Conservation (phyloP, 2,113 vertebrate species). For the Plestiodon gilberti region DNA sequence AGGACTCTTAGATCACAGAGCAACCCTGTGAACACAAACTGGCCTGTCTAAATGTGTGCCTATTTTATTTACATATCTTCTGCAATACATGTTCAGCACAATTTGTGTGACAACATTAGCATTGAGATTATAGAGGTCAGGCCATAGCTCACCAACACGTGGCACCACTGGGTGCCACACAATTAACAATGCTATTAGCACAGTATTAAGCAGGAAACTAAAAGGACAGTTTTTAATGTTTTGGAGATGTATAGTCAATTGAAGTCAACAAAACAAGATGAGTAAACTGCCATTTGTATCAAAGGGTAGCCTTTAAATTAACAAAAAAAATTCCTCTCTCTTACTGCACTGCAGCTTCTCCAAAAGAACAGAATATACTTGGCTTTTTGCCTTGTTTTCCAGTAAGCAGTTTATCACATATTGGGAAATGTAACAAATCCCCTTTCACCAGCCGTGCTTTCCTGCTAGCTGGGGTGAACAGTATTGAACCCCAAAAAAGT, state of each 20-base stretch:
- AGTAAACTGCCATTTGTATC: background rate
- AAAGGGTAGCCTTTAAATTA: background rate
- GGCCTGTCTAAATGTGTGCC: no score
- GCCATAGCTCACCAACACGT: background rate
- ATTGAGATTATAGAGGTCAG: background rate
- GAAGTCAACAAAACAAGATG: background rate
- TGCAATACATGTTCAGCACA: background rate
- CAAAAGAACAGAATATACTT: background rate
- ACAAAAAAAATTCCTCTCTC: background rate
- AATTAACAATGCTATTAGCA: background rate
- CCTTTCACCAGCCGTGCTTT: background rate
- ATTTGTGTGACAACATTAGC: background rate
- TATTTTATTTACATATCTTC: background rate
- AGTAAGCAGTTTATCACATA: background rate
- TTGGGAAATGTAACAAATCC: background rate
- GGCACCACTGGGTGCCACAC: background rate
- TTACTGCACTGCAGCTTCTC: background rate
- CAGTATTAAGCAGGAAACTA: background rate
- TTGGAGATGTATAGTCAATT: background rate
- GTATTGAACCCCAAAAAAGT: background rate
- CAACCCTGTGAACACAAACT: background rate
- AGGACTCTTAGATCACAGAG: background rate
- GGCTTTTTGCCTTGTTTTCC: background rate
- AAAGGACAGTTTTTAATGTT: background rate
- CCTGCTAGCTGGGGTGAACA: background rate